Conservation (phyloP, 2,888 invertebrate species). For the Phanerotoma sp. region DNA sequence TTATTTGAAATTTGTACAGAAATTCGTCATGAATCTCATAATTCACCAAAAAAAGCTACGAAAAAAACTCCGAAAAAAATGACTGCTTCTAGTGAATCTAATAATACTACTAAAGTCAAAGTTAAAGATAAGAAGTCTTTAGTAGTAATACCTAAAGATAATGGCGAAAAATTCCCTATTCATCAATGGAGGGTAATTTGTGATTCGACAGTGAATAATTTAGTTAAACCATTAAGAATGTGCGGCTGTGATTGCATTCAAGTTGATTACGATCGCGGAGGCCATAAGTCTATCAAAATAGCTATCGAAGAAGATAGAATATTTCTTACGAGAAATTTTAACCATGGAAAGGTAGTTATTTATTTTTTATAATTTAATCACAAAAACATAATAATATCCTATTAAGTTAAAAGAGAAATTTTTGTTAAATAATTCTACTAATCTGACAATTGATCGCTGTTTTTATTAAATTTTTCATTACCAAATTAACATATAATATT, state of each 20-base stretch:
- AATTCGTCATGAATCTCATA: conserved; percentile 48
- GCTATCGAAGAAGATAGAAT: conserved; percentile 61
- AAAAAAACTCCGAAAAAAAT: conserved; percentile 46
- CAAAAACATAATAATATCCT: too few species aligned
- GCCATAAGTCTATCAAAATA: conserved; percentile 60
- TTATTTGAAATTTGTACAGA: conserved; percentile 68
- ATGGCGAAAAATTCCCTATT: conserved; percentile 20
- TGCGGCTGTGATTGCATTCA: conserved; percentile 65
- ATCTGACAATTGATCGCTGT: too few species aligned
- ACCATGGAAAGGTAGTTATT: conserved; percentile 55
- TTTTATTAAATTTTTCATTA: too few species aligned
- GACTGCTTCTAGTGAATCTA: not conserved
- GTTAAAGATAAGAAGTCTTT: too few species aligned
- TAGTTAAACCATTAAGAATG: conserved; percentile 66
- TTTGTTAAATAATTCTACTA: too few species aligned
- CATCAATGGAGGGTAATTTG: conserved; percentile 59
- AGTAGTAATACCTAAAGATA: not conserved
- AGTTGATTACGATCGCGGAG: conserved; percentile 59
- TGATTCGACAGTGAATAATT: conserved; percentile 64
- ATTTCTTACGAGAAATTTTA: conserved; percentile 61
- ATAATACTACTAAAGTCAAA: not conserved
- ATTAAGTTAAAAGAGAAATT: not conserved
- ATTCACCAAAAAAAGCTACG: conserved; percentile 59
- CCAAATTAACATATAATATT: too few species aligned
- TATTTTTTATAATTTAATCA: not conserved